phyloP scores from a whole-genome alignment of 2,113 vertebrate species.

The Scomber japonicus region DNA sequence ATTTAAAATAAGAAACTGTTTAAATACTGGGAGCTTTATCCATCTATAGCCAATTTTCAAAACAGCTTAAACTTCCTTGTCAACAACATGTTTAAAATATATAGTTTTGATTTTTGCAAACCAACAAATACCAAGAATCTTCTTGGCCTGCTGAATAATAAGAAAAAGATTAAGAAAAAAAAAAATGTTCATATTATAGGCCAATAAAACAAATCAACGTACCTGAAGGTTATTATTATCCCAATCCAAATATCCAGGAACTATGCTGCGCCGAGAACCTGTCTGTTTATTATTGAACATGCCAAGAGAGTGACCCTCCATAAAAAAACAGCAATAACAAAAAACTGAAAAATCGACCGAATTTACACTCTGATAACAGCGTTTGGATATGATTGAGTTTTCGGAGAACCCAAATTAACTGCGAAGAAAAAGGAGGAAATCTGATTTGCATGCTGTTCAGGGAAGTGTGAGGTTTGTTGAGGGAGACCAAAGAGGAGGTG shows the following conservation, averaged over 20 bases:
- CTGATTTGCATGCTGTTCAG: constrained; percentile 74
- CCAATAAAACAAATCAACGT: constrained; percentile 39
- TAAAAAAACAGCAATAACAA: constrained; percentile 56
- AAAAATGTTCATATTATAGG: background rate
- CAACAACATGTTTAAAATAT: background rate
- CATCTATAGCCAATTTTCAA: background rate
- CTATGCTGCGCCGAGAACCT: constrained; percentile 58
- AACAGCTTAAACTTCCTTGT: background rate
- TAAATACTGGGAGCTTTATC: background rate
- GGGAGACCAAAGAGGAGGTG: constrained; percentile 67
- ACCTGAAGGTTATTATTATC: constrained; percentile 71
- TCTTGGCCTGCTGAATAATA: background rate
- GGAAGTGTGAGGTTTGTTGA: constrained; percentile 75
- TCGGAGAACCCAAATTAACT: constrained; percentile 59
- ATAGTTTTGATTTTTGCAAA: constrained; percentile 5
- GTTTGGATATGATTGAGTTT: constrained; percentile 64
- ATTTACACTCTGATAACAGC: constrained; percentile 59
- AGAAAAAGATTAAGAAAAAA: background rate
- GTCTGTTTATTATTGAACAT: constrained; percentile 71
- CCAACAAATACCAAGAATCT: background rate
- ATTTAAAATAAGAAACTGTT: background rate
- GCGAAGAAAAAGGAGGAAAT: constrained; percentile 49
- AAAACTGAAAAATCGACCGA: constrained; percentile 42
- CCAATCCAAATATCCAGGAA: constrained; percentile 65
- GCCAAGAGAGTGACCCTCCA: constrained; percentile 74